A percentile compares a stretch with the other conserved stretches of the same genome.
These are phyloP conservation scores for Merluccius polli DNA, from an alignment of 2,797 vertebrate genomes.

Conservation along the genomic window DNA sequence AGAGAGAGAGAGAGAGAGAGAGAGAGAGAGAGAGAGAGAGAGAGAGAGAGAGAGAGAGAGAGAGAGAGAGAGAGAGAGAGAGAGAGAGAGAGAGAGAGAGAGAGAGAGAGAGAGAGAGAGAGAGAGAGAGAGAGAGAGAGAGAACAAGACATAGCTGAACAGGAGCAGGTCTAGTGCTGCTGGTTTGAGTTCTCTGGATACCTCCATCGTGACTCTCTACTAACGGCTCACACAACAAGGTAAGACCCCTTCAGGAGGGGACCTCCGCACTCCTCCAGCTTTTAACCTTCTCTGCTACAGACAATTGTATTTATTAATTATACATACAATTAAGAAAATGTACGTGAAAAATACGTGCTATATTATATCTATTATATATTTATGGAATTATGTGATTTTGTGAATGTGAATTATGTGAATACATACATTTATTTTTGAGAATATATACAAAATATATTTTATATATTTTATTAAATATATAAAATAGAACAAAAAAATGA, in stretches of 20 bases:
- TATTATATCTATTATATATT: not conserved
- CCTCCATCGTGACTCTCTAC: conserved; percentile 33
- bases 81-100: conserved; percentile 4
- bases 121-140: conserved; percentile 33
- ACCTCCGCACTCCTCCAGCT: conserved; percentile 10
- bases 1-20: conserved; percentile 4
- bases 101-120: conserved; percentile 33
- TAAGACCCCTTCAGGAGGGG: conserved; percentile 47
- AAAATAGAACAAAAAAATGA: not conserved
- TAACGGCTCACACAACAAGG: conserved; percentile 49
- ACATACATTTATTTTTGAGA: too few relatives aligned
- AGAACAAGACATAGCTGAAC: conserved; percentile 53
- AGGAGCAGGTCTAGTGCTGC: conserved; percentile 48
- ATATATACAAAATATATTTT: not conserved
- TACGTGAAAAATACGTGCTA: not conserved
- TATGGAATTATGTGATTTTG: not conserved
- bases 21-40: conserved; percentile 24
- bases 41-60: conserved; percentile 46
- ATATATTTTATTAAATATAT: not conserved
- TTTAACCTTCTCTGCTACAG: conserved; percentile 16
- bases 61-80: conserved; percentile 25
- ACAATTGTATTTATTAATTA: not conserved
- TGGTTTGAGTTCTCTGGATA: conserved; percentile 50
- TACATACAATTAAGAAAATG: too few relatives aligned
- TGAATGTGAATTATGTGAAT: too few relatives aligned